Evolutionary conservation across 2,113 vertebrate genomes (phyloP).

Genomic region (Burhinus oedicnemus): DNA sequence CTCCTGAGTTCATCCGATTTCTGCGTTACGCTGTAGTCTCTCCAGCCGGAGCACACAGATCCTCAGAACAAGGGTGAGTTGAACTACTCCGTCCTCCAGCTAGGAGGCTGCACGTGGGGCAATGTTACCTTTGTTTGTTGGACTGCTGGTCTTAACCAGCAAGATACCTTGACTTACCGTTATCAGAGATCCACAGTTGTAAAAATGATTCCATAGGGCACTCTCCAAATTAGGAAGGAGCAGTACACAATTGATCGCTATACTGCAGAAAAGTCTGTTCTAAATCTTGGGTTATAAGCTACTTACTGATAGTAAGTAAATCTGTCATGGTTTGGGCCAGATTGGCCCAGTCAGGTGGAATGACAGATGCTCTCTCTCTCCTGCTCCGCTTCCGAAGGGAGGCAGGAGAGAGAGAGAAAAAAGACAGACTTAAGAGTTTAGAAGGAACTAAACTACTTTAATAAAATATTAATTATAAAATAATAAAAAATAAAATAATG

Average conservation of each 20-base stretch:
- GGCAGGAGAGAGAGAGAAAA: too few species aligned
- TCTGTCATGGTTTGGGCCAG: too few species aligned
- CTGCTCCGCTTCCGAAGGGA: too few species aligned
- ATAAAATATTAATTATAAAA: too few species aligned
- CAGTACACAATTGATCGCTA: rapidly evolving
- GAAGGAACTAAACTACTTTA: too few species aligned
- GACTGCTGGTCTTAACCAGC: not conserved
- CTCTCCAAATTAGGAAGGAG: not conserved
- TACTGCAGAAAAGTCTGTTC: not conserved
- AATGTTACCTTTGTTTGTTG: not conserved
- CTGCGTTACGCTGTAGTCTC: not conserved
- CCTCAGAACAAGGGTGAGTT: too few species aligned
- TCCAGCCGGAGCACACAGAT: rapidly evolving
- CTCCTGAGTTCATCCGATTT: not conserved
- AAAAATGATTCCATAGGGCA: rapidly evolving
- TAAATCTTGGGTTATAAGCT: not conserved
- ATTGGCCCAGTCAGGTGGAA: too few species aligned
- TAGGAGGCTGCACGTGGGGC: rapidly evolving
- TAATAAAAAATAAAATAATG: too few species aligned
- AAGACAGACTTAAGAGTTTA: too few species aligned
- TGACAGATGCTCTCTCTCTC: too few species aligned
- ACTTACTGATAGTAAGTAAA: not conserved
- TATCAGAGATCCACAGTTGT: rapidly evolving
- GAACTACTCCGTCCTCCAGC: not conserved
- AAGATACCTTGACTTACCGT: not conserved